Conservation (phyloP, 2,888 invertebrate genomes). For the Galeopsomyia nigrocyanea region DNA sequence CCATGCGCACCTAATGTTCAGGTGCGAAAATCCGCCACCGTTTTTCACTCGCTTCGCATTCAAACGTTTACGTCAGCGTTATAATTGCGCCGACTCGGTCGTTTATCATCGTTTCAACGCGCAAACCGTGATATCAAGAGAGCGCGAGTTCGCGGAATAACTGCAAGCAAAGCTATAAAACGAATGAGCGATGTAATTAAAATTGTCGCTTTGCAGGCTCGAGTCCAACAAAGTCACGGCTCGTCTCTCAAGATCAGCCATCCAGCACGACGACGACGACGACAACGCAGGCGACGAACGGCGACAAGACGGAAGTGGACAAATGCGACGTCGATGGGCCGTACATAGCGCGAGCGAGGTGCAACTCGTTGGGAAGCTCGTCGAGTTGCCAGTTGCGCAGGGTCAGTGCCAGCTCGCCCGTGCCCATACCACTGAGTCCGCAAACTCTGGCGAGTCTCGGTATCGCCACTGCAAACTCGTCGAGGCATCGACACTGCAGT, state of each 20-base stretch:
- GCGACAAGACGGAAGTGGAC: not conserved
- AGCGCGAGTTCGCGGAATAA: too few species aligned
- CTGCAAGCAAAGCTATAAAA: not conserved
- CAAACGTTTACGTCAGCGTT: too few species aligned
- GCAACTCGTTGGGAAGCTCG: constrained; percentile 76
- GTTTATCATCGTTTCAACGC: too few species aligned
- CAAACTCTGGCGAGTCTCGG: constrained; percentile 77
- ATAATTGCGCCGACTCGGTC: too few species aligned
- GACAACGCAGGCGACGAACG: not conserved
- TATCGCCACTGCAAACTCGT: constrained; percentile 71
- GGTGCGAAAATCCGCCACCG: too few species aligned
- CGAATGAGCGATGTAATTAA: not conserved
- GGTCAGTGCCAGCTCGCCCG: constrained; percentile 55
- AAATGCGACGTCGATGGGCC: constrained; percentile 19
- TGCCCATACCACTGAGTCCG: constrained; percentile 71
- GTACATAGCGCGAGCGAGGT: constrained; percentile 70
- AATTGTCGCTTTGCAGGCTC: constrained; percentile 1
- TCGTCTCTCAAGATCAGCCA: not conserved
- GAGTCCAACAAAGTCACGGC: not conserved
- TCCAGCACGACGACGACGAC: not conserved
- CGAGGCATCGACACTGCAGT: constrained; percentile 73
- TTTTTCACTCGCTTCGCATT: too few species aligned
- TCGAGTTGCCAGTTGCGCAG: constrained; percentile 47
- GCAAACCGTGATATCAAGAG: too few species aligned
- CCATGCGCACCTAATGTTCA: too few species aligned